phyloP scores from a whole-genome alignment of 2,113 vertebrate genomes.

The human (Homo sapiens) region GRCh38 chr5:24022001-24022500 shows the following conservation, averaged over 20 bases:
- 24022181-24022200: not conserved
- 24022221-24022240: not conserved
- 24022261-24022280: not conserved
- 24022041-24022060: not conserved
- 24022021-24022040: not conserved
- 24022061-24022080: not conserved
- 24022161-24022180: not conserved
- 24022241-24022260: not conserved
- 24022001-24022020: not conserved
- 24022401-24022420: not conserved
- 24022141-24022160: not conserved
- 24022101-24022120: not conserved
- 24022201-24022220: not conserved
- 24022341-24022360: not conserved
- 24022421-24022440: not conserved
- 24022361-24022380: not conserved
- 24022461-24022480: not conserved
- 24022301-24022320: not conserved
- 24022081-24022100: not conserved
- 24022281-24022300: not conserved
- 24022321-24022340: not conserved
- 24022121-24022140: not conserved
- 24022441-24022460: not conserved
- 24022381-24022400: not conserved
- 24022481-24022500: not conserved